Conservation (phyloP, 2,113 vertebrate genomes). For the Myrmecobius fasciatus region DNA sequence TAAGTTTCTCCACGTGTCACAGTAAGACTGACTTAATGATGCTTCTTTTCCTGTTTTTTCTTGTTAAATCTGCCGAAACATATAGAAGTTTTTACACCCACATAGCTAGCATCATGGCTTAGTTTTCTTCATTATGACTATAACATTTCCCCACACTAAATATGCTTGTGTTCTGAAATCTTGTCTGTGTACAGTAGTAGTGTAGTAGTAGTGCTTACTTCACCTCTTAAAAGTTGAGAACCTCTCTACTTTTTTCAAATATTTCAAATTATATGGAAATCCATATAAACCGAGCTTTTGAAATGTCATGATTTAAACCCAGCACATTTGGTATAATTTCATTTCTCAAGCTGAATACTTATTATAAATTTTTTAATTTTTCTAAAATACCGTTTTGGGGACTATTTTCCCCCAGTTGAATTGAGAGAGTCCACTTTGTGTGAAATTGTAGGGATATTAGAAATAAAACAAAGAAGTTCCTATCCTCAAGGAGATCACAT, state of each 20-base stretch:
- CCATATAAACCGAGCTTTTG: not conserved
- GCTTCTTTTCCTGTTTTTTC: not conserved
- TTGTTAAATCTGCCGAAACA: not conserved
- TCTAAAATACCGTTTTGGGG: not conserved
- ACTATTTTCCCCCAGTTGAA: not conserved
- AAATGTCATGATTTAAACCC: conserved; percentile 46
- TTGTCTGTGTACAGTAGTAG: conserved; percentile 37
- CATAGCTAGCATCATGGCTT: not conserved
- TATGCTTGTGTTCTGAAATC: conserved; percentile 33
- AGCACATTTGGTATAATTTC: conserved; percentile 47
- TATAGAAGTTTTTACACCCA: conserved; percentile 3
- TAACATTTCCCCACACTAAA: conserved; percentile 36
- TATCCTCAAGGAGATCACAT: not conserved
- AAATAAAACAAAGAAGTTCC: not conserved
- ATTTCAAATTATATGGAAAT: conserved; percentile 50
- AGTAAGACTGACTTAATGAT: conserved; percentile 29
- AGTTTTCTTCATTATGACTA: conserved; percentile 37
- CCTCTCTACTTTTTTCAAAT: conserved; percentile 44
- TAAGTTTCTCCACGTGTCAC: conserved; percentile 16
- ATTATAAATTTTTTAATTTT: not conserved
- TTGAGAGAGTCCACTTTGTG: not conserved
- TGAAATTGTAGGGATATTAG: not conserved
- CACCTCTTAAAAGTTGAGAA: not conserved
- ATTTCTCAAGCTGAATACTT: conserved; percentile 47
- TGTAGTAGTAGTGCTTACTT: conserved; percentile 48